Base-by-base conservation (phyloP, 2,888 invertebrate genomes). In the Pantelozetes paolii region DNA sequence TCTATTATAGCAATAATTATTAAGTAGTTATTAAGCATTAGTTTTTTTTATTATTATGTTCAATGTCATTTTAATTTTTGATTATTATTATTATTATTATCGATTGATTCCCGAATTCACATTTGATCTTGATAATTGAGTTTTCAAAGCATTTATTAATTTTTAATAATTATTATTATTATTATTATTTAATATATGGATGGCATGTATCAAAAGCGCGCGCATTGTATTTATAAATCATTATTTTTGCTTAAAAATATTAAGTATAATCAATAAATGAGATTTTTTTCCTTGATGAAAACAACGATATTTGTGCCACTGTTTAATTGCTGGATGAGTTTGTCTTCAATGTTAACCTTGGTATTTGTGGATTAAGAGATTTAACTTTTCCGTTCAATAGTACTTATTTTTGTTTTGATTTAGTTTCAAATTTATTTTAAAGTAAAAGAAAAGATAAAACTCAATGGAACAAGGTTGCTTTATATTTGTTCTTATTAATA, bases 121-220 rank as follows among this genome's bases (percentile, higher is more conserved):
- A 15, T 6, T 15, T 57, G 9, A 28, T 57, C 20, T 48, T n/a
- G 48, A 48, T 20, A n/a, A 1, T n/a, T 2, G n/a, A 20, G n/a
- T 30, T 57, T 28, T 57, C 15, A 28, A 30, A 15, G 6, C 8
- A 57, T 28, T 57, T 23, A 23, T 28, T 23, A 28, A 67, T 23
- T 40, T 36, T 40, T 42, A 57, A 13, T 57, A n/a, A 57, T 57
- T 57, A 57, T 28, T 28, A 20, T 57, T 6, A 67, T 23, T 67
- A 67, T 23, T 28, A 15, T 69, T 69, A 69, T 69, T 69, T 5
- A 69, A 45, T 69, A 45, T 42, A 69, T 69, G 69, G 69, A 69
- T 69, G 69, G 69, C 69, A n/a, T 69, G 40, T 69, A 69, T 42
- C 26, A 28, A 45, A 11, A 15, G 45, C 69, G 69, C 69, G 69